These are phyloP conservation scores for Brachionus koreanus DNA, from an alignment of 1,140 invertebrate genomes.

Conservation along the genomic window DNA sequence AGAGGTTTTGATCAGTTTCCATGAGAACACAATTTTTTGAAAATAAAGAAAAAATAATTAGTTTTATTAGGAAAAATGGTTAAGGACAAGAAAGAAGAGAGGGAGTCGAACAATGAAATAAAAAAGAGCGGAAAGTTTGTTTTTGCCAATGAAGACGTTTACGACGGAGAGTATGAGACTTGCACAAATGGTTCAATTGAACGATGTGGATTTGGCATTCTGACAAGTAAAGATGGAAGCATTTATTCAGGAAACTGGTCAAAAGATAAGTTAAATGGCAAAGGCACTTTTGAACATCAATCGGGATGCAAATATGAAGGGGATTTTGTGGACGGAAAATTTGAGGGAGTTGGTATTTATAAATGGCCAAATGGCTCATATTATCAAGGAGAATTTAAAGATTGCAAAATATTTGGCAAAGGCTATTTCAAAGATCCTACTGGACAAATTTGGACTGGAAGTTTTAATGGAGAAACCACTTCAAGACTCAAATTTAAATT, in stretches of 20 bases:
- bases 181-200: neutral
- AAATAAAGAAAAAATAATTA: neutral
- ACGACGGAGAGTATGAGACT: constrained; percentile 32
- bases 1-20: neutral
- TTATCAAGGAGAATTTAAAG: constrained; percentile 40
- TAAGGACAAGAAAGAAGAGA: constrained; percentile 25
- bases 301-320: constrained; percentile 32
- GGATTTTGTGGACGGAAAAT: constrained; percentile 19
- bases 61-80: constrained; percentile 1
- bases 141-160: constrained; percentile 38
- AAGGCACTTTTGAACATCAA: constrained; percentile 12
- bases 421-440: constrained; percentile 31
- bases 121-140: constrained; percentile 34
- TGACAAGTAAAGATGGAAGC: neutral
- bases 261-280: constrained; percentile 37
- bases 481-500: constrained; percentile 40
- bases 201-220: neutral
- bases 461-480: constrained; percentile 15
- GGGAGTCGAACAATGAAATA: neutral
- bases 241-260: constrained; percentile 13
- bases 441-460: constrained; percentile 36
- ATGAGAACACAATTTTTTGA: neutral
- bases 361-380: constrained; percentile 9
- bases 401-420: constrained; percentile 2
- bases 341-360: constrained; percentile 18